Evolutionary conservation across 1,140 invertebrate species (phyloP), one percentile per base, ranked within the genome.

Genomic region (Sycophaga agraensis): DNA sequence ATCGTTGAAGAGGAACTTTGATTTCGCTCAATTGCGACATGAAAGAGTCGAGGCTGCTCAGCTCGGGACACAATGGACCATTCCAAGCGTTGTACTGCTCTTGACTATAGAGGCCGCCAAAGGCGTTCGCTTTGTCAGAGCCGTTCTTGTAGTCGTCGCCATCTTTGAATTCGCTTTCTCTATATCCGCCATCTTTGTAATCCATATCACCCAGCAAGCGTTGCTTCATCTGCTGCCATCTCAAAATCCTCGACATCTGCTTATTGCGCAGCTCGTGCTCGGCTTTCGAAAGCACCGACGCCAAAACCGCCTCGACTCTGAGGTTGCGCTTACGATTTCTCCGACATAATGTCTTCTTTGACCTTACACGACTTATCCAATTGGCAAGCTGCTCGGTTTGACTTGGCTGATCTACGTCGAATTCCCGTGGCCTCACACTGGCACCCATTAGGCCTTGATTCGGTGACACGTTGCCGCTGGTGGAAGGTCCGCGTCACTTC

Each of bases 321-420:
- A 83, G 66, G 68, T 83, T 69, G 24, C 77, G 77, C 39, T 70
- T 73, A 17, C 68, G 72, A 64, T 69, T 74, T 43, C 66, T 69
- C 43, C 78, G 70, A 37, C 73, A 75, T 31, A 68, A 68, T 7
- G 70, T 55, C 68, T 80, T 82, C 68, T 84, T 84, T 26, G 64
- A 59, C 54, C 79, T 76, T 26, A 83, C 73, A 63, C 71, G 68
- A 21, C 57, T 66, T 45, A 84, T 83, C 83, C 83, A 84, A 59
- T 73, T 73, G 9, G 66, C 42, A 5, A 80, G 63, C 59, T 75
- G 73, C 60, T 73, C 77, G 17, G 73, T 77, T 4, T 70, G 66
- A 37, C 71, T 71, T 34, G 51, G 70, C 59, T 71, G 66, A 9
- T 70, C 60, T 21, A 53, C 11, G 8, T 73, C 69, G 26, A 66